Evolutionary conservation across 2,888 invertebrate species (phyloP).

Genomic region (Platycheirus rosarum): DNA sequence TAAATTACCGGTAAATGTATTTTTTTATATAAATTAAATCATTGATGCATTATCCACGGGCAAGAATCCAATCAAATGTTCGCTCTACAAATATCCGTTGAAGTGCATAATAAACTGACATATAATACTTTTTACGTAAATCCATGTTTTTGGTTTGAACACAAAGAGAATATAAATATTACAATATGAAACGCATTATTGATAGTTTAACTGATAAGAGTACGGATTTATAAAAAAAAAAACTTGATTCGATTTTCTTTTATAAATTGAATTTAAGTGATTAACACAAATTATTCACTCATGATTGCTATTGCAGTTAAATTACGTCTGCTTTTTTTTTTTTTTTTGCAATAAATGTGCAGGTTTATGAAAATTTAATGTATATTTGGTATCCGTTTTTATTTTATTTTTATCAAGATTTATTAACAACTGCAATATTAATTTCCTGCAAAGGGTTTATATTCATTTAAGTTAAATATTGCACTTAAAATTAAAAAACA

Average conservation of each 20-base stretch:
- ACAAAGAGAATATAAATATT: background rate
- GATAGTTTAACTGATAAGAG: slow-evolving; percentile 37
- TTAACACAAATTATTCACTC: slow-evolving; percentile 51
- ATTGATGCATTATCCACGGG: slow-evolving; percentile 6
- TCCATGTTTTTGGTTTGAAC: background rate
- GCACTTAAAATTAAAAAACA: no score
- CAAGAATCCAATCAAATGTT: slow-evolving; percentile 15
- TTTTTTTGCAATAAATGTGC: background rate
- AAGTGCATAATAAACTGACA: slow-evolving; percentile 57
- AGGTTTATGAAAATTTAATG: background rate
- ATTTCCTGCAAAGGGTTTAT: no score
- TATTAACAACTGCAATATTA: no score
- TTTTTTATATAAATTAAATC: slow-evolving; percentile 26
- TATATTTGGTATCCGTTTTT: background rate
- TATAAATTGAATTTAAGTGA: slow-evolving; percentile 48
- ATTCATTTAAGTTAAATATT: no score
- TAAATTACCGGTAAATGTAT: no score
- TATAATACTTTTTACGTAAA: slow-evolving; percentile 32
- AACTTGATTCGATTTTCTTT: slow-evolving; percentile 15
- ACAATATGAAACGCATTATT: slow-evolving; percentile 29
- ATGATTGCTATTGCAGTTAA: slow-evolving; percentile 56
- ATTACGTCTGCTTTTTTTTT: slow-evolving; percentile 27
- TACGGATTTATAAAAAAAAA: no score
- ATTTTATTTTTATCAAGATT: background rate
- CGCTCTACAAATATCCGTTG: slow-evolving; percentile 16